These are phyloP conservation scores for Danionella cerebrum DNA, from an alignment of 2,113 vertebrate genomes.

Conservation along the genomic window DNA sequence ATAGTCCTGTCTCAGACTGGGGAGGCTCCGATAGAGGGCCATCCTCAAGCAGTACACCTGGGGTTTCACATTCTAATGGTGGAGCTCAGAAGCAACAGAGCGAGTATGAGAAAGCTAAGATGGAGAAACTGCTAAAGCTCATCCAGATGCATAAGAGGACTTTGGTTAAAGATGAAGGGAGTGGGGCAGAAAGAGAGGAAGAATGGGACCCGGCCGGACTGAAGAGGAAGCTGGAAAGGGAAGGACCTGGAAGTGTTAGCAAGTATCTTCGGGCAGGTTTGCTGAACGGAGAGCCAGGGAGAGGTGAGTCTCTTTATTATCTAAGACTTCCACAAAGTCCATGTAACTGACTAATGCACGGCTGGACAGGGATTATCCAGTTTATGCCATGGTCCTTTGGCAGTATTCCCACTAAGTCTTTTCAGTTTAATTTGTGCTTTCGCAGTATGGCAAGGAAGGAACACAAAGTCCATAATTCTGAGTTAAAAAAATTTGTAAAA, in stretches of 20 bases:
- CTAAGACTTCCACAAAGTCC: no score
- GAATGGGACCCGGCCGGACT: conserved; percentile 67
- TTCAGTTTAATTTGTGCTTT: no score
- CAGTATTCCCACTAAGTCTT: no score
- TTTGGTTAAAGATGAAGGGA: conserved; percentile 61
- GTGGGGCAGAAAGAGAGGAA: conserved; percentile 61
- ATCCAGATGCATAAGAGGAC: conserved; percentile 86
- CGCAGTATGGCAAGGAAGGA: no score
- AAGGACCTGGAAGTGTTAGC: conserved; percentile 52
- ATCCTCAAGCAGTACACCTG: conserved; percentile 1
- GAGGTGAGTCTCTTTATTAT: conserved; percentile 61
- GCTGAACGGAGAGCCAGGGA: conserved; percentile 58
- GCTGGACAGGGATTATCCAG: no score
- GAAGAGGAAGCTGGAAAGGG: conserved; percentile 78
- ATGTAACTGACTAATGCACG: no score
- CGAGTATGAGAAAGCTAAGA: conserved; percentile 72
- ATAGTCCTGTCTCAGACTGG: conserved; percentile 83
- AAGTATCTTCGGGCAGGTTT: conserved; percentile 69
- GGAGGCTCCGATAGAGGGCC: conserved; percentile 64
- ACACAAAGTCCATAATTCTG: no score
- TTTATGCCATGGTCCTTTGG: no score
- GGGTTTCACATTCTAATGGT: conserved; percentile 56
- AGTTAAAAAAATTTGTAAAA: no score
- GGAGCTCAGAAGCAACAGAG: conserved; percentile 48
- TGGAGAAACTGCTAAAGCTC: conserved; percentile 82